Evolutionary conservation across 2,797 vertebrate species (phyloP).

Genomic region (Falco berigora): DNA sequence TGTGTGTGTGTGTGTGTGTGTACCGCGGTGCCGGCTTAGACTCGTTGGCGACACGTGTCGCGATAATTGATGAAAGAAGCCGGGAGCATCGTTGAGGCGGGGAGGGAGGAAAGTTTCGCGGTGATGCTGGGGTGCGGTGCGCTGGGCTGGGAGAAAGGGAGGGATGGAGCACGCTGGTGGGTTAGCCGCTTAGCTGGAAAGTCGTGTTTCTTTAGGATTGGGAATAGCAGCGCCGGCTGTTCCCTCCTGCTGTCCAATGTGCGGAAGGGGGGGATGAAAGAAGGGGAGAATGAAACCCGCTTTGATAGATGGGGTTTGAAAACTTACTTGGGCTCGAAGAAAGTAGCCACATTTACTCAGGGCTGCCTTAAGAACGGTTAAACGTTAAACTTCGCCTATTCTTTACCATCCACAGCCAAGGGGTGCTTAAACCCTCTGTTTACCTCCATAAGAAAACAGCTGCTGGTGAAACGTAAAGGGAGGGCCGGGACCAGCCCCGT

Average conservation of each 20-base stretch:
- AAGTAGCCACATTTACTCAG: neutral
- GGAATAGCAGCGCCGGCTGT: neutral
- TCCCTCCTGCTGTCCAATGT: constrained; percentile 15
- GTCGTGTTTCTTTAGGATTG: neutral
- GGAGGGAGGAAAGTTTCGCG: constrained; percentile 27
- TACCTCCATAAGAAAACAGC: neutral
- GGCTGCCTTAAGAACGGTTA: neutral
- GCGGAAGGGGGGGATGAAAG: neutral
- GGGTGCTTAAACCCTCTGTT: neutral
- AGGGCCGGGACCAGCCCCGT: neutral
- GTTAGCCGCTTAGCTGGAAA: neutral
- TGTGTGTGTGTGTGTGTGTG: neutral
- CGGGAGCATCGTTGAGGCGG: neutral
- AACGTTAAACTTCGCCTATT: neutral
- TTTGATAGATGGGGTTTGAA: neutral
- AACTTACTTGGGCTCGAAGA: neutral
- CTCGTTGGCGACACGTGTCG: constrained; percentile 25
- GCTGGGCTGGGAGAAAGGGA: neutral
- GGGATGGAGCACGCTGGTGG: neutral
- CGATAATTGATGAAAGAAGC: constrained; percentile 21
- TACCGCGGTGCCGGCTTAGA: neutral
- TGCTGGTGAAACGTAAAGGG: neutral
- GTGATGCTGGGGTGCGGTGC: neutral
- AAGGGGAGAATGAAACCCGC: neutral
- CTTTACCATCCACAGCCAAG: neutral